Evolutionary conservation across 2,888 invertebrate species (phyloP).

Genomic region (Loripinus fragilis): DNA sequence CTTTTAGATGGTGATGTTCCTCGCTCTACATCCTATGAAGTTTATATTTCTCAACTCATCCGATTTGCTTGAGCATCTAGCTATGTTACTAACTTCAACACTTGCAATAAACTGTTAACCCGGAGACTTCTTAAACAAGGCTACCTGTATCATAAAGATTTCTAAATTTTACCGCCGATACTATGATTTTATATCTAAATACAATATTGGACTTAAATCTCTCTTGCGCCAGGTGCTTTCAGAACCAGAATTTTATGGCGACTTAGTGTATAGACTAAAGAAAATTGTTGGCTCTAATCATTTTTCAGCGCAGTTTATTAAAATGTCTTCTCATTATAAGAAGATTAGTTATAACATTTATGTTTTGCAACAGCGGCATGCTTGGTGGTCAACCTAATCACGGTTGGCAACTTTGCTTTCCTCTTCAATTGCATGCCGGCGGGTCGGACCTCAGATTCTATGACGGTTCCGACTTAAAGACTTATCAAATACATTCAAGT

Average conservation of each 20-base stretch:
- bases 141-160: neutral
- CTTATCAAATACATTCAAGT: too few relatives aligned
- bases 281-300: neutral
- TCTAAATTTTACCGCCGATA: neutral
- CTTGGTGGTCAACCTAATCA: too few relatives aligned
- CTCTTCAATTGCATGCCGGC: neutral
- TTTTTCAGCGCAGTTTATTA: neutral
- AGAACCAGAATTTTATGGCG: slow-evolving; percentile 4
- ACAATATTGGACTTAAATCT: neutral
- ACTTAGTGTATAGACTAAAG: neutral
- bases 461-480: neutral
- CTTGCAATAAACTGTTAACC: neutral
- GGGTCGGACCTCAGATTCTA: neutral
- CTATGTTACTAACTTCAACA: neutral
- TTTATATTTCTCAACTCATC: neutral
- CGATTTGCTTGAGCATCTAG: neutral
- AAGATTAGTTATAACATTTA: neutral
- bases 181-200: neutral
- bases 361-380: neutral
- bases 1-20: neutral
- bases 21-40: neutral
- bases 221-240: too few relatives aligned
- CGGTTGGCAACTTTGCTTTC: neutral
- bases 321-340: neutral
- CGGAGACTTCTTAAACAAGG: neutral